A percentile compares a stretch with the other conserved stretches of the same genome.
Conservation (phyloP, 2,113 vertebrate genomes). For the Silurus glanis region DNA sequence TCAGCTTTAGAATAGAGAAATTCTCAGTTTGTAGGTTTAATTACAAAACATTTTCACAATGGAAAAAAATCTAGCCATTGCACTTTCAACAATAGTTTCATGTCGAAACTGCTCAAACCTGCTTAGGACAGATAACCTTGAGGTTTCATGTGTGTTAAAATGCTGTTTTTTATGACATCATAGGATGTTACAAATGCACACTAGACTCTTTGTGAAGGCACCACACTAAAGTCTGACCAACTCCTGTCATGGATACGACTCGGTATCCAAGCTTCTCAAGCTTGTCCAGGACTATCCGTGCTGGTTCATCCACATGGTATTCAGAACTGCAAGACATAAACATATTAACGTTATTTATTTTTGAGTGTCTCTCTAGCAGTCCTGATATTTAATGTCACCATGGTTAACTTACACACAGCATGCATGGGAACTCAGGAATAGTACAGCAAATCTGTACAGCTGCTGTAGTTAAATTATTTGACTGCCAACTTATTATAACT, state of each 20-base stretch:
- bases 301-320: constrained; percentile 88
- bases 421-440: background rate
- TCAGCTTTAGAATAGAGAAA: background rate
- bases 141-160: background rate
- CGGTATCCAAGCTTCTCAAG: constrained; percentile 87
- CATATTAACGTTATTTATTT: constrained; percentile 66
- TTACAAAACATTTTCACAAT: background rate
- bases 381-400: background rate
- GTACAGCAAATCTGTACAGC: background rate
- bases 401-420: background rate
- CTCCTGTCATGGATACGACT: constrained; percentile 89
- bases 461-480: background rate
- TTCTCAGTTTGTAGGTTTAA: background rate
- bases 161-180: background rate
- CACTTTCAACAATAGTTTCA: background rate
- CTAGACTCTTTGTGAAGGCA: constrained; percentile 85
- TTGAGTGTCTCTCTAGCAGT: constrained; percentile 84
- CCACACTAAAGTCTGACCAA: constrained; percentile 97
- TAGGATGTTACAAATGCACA: background rate
- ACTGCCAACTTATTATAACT: background rate
- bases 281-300: constrained; percentile 90
- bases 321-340: constrained; percentile 79
- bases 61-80: background rate
- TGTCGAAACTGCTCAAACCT: background rate
- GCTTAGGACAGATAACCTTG: background rate